Evolutionary conservation across 2,888 invertebrate genomes (phyloP).

Genomic region (Diadromus collaris): DNA sequence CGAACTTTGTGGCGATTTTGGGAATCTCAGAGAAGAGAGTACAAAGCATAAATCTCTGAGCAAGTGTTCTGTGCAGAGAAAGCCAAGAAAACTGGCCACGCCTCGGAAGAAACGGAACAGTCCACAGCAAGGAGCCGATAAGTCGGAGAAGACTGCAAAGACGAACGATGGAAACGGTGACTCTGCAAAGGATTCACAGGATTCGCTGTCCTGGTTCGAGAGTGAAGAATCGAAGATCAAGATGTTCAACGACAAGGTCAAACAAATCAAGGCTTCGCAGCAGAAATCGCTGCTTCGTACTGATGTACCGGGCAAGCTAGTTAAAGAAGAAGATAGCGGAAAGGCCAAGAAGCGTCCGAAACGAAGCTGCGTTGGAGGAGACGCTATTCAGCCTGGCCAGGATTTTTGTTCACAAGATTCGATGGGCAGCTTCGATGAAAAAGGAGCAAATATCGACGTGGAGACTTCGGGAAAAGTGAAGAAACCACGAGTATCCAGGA

Average conservation of each 20-base stretch:
- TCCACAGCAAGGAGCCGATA: background rate
- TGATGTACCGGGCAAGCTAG: too few species aligned
- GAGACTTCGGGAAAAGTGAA: background rate
- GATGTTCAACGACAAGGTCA: background rate
- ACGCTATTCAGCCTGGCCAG: background rate
- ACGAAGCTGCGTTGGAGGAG: background rate
- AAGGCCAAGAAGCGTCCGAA: background rate
- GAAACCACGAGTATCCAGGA: background rate
- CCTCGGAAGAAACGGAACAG: background rate
- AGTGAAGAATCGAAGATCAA: background rate
- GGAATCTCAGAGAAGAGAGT: background rate
- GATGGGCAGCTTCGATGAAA: background rate
- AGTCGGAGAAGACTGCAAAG: background rate
- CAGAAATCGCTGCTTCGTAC: background rate
- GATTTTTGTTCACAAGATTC: background rate
- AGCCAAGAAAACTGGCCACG: background rate
- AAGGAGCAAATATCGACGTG: background rate
- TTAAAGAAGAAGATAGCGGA: background rate
- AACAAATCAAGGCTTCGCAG: background rate
- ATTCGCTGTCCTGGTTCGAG: background rate
- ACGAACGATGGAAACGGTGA: background rate
- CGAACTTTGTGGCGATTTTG: constrained; percentile 14
- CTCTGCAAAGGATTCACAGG: constrained; percentile 6
- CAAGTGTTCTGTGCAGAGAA: background rate
- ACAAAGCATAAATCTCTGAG: background rate